Percentiles rank a stretch among this genome's conserved stretches.
Conservation (phyloP, 92 coral and sea anemone genomes). For the Phenganax stokvisi region DNA sequence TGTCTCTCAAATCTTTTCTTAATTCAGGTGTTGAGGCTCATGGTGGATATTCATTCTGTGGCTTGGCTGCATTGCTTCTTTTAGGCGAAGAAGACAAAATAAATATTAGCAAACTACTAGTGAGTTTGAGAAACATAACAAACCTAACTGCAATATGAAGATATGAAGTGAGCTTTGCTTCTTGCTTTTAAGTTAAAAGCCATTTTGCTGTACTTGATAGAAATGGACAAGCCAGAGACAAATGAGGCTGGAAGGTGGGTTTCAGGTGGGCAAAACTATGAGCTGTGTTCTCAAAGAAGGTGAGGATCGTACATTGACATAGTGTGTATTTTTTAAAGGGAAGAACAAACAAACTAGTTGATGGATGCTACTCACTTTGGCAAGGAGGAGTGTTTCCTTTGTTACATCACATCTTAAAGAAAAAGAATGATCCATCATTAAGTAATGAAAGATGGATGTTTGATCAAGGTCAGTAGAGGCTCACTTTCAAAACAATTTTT, state of each 20-base stretch:
- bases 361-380: slow-evolving; percentile 99
- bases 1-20: not conserved
- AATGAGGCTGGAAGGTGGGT: slow-evolving; percentile 93
- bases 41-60: slow-evolving; percentile 97
- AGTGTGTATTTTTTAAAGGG: slow-evolving; percentile 44
- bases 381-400: slow-evolving; percentile 95
- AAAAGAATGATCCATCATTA: slow-evolving; percentile 50
- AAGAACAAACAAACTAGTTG: slow-evolving; percentile 91
- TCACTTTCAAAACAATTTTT: not conserved
- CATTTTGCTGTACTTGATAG: not conserved
- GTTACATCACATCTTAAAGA: slow-evolving; percentile 72
- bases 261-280: slow-evolving; percentile 47
- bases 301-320: not conserved
- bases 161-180: no score
- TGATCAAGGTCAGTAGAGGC: slow-evolving; percentile 55
- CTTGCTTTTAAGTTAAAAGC: not conserved
- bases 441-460: slow-evolving; percentile 88
- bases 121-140: not conserved
- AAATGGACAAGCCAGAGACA: slow-evolving; percentile 79
- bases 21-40: slow-evolving; percentile 80
- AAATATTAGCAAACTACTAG: slow-evolving; percentile 62
- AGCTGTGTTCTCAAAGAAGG: not conserved
- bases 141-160: not conserved
- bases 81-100: slow-evolving; percentile 67
- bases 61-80: slow-evolving; percentile 78